Percentiles rank a stretch among this genome's conserved stretches.
Conservation (phyloP, 2,888 invertebrate species). For the Melinaea menophilus region DNA sequence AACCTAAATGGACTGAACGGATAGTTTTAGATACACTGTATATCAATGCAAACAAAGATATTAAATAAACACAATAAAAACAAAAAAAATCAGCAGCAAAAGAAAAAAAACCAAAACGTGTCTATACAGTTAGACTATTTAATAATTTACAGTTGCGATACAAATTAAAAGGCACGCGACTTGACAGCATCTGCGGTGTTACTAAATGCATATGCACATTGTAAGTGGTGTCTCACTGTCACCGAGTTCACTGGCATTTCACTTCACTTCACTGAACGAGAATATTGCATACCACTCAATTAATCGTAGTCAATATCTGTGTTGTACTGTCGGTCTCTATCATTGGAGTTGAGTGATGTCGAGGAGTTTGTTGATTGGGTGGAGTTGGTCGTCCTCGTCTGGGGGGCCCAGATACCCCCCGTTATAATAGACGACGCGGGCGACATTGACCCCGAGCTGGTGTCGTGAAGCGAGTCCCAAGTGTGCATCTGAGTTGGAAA, state of each 20-base stretch:
- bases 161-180: constrained; percentile 28
- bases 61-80: constrained; percentile 17
- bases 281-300: constrained; percentile 14
- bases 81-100: constrained; percentile 12
- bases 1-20: constrained; percentile 12
- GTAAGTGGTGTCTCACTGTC: background rate
- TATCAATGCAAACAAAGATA: constrained; percentile 7
- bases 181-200: constrained; percentile 7
- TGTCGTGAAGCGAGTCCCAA: constrained; percentile 35
- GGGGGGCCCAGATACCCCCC: constrained; percentile 44
- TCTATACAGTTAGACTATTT: constrained; percentile 15
- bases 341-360: constrained; percentile 40
- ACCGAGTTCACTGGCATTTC: constrained; percentile 11
- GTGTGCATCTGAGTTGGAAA: constrained; percentile 28
- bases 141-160: constrained; percentile 25
- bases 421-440: constrained; percentile 39
- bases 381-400: constrained; percentile 41
- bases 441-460: constrained; percentile 33
- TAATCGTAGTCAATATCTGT: constrained; percentile 75
- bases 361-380: constrained; percentile 38
- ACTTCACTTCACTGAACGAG: constrained; percentile 10
- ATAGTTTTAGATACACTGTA: constrained; percentile 6
- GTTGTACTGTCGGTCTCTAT: constrained; percentile 57
- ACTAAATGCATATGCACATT: constrained; percentile 3
- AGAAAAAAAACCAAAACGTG: constrained; percentile 10